phyloP scores from a whole-genome alignment of 2,797 vertebrate genomes.

The Ataeniobius toweri region DNA sequence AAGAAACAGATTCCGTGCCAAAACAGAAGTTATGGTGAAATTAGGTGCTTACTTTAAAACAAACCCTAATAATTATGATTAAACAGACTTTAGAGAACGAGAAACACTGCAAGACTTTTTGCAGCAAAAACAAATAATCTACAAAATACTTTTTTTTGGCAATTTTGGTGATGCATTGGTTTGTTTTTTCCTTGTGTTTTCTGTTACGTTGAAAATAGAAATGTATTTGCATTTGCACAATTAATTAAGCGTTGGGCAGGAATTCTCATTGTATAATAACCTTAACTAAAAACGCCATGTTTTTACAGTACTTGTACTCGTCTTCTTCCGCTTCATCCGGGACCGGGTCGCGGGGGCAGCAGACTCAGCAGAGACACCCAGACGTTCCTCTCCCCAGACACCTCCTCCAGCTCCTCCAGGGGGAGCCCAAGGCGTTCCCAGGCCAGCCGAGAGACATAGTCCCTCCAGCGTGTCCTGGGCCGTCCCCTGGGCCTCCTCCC shows the following conservation, averaged over 20 bases:
- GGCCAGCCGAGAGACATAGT: too few relatives aligned
- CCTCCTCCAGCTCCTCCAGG: too few relatives aligned
- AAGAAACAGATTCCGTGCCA: background rate
- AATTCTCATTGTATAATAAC: background rate
- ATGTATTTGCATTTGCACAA: background rate
- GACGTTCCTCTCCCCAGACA: too few relatives aligned
- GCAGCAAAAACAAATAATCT: background rate
- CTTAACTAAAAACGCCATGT: background rate
- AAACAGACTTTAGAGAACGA: background rate
- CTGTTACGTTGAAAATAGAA: background rate
- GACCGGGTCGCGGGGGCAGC: too few relatives aligned
- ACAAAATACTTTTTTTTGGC: too few relatives aligned
- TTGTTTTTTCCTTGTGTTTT: background rate
- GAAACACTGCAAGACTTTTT: background rate
- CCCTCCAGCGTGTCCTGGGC: too few relatives aligned
- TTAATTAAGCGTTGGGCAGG: background rate
- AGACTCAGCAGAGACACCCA: too few relatives aligned
- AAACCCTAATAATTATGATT: background rate
- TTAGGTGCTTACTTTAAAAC: background rate
- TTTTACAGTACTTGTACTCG: too few relatives aligned
- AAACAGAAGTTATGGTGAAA: background rate
- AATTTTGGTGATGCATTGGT: background rate
- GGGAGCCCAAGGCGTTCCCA: too few relatives aligned
- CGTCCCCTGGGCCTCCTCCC: too few relatives aligned
- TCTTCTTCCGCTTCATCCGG: too few relatives aligned